Evolutionary conservation across 2,888 invertebrate genomes (phyloP), one percentile per base, ranked within the genome.

Genomic region (Polietes domitor): DNA sequence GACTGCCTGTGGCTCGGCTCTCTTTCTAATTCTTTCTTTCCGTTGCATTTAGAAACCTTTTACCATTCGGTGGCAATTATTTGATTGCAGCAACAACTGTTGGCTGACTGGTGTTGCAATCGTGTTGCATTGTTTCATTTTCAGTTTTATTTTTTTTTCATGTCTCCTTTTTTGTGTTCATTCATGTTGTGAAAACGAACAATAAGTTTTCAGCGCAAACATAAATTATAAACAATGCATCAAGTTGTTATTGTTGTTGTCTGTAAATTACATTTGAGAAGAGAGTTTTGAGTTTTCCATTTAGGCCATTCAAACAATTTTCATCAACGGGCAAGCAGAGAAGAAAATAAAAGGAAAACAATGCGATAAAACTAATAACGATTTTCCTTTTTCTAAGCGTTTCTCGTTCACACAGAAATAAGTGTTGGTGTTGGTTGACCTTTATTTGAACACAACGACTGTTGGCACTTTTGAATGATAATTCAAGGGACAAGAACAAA

Each of bases 1-100:
- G 86, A 86, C 80, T 83, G 85, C 86, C 12, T 43, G 15, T 63
- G n/a, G 10, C 32, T 1, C 19, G 47, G 2, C 71, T 55, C 32
- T 73, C 37, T 24, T 73, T 73, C 73, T 73, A 73, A 61, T 70
- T 58, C 58, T 41, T 58, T 73, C 58, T 73, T 73, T 41, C 10
- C n/a, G n/a, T 32, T 65, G 9, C 65, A 41, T 41, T 41, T 65
- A 21, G 72, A 73, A 24, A 41, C 72, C 53, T 53, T 72, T 72
- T 55, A 21, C 72, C n/a, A n/a, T n/a, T n/a, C n/a, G n/a, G 37
- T 72, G 55, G 72, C 72, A 58, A 21, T 61, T 10, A n/a, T n/a
- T n/a, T n/a, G 4, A 4, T 37, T 65, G 37, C 65, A 63, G 19
- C 65, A 37, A 65, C 65, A 65, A 58, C 61, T n/a, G 32, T 55